phyloP scores from a whole-genome alignment of 2,888 invertebrate genomes.

The Tenthredo notha region DNA sequence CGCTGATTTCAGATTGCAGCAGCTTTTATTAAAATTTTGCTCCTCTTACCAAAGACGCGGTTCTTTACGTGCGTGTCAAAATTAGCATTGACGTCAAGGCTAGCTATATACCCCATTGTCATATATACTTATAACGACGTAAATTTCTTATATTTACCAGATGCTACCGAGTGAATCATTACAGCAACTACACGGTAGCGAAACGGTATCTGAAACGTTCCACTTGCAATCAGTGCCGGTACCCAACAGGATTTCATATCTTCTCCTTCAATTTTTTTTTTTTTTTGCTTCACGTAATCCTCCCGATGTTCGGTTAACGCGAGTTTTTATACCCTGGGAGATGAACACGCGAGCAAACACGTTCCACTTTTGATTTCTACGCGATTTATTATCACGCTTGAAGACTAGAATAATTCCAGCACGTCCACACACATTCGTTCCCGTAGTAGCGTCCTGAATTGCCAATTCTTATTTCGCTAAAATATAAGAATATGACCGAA shows the following conservation, averaged over 20 bases:
- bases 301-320: neutral
- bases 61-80: neutral
- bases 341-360: constrained; percentile 1
- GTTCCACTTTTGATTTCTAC: constrained; percentile 31
- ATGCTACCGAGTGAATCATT: constrained; percentile 15
- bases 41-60: neutral
- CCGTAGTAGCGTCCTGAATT: neutral
- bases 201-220: neutral
- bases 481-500: neutral
- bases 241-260: neutral
- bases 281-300: neutral
- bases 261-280: neutral
- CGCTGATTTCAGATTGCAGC: neutral
- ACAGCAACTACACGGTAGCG: neutral
- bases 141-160: neutral
- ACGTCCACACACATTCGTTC: neutral
- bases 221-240: neutral
- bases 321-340: neutral
- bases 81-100: constrained; percentile 25
- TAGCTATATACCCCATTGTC: neutral
- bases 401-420: neutral
- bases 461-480: neutral
- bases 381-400: neutral
- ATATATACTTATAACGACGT: neutral
- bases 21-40: neutral